Percentiles rank a stretch among this genome's conserved stretches.
Conservation (phyloP, 2,113 vertebrate genomes). For the Myiozetetes cayanensis region DNA sequence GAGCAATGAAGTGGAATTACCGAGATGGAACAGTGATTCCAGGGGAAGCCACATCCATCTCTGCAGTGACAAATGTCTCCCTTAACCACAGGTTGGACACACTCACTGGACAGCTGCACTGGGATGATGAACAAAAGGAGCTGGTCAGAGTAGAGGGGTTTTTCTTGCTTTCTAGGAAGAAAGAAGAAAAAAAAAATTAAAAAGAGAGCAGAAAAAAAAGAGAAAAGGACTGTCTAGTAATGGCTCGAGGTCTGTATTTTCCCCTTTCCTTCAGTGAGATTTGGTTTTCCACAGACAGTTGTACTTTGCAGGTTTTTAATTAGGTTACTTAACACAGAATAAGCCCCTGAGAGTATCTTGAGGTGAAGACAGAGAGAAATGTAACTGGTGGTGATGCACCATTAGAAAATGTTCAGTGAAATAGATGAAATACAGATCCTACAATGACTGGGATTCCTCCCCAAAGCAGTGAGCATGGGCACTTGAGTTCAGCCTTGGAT, state of each 20-base stretch:
- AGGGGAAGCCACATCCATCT: not conserved
- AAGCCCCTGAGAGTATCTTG: not conserved
- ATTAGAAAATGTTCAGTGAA: too few species aligned
- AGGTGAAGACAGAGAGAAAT: not conserved
- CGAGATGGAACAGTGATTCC: not conserved
- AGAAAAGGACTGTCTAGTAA: not conserved
- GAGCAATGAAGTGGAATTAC: not conserved
- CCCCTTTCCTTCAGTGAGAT: not conserved
- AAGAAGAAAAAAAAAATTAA: not conserved
- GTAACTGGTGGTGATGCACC: not conserved
- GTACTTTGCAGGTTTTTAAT: not conserved
- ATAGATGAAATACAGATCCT: not conserved
- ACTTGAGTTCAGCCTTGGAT: not conserved
- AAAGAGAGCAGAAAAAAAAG: not conserved
- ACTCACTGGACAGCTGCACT: accelerated
- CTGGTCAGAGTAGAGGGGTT: not conserved
- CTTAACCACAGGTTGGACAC: not conserved
- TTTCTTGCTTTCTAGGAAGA: not conserved
- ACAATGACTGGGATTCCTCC: not conserved
- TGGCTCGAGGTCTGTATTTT: not conserved
- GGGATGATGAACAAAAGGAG: not conserved
- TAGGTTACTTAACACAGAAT: not conserved
- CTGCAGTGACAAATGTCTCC: not conserved
- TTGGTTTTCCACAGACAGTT: not conserved
- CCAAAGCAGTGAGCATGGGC: not conserved